phyloP scores from a whole-genome alignment of 2,113 vertebrate genomes.

The Mugil cephalus region DNA sequence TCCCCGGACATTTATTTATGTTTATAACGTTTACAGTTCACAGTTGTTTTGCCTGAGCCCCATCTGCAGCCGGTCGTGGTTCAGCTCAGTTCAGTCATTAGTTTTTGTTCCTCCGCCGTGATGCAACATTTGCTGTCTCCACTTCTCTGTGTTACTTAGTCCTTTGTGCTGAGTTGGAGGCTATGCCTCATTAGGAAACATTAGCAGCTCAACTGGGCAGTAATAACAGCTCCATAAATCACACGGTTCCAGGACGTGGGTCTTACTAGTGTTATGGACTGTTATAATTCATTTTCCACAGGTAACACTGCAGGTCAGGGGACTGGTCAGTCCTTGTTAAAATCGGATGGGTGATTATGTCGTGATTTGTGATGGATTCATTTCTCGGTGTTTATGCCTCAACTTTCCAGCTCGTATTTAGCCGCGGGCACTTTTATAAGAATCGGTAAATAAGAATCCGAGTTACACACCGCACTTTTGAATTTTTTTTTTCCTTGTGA shows the following conservation, averaged over 20 bases:
- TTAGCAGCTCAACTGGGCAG: slow-evolving; percentile 79
- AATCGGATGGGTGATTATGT: slow-evolving; percentile 2
- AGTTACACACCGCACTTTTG: not conserved
- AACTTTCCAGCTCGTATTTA: not conserved
- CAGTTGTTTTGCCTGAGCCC: not conserved
- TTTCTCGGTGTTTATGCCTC: slow-evolving; percentile 25
- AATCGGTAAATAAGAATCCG: slow-evolving; percentile 11
- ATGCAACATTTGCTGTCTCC: slow-evolving; percentile 48
- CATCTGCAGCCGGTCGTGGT: slow-evolving; percentile 6
- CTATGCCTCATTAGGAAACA: slow-evolving; percentile 78
- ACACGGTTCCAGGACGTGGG: slow-evolving; percentile 52
- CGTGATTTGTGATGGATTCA: slow-evolving; percentile 21
- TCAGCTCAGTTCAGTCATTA: slow-evolving; percentile 26
- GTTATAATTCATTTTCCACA: slow-evolving; percentile 50
- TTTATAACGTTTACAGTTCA: not conserved
- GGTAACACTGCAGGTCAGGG: slow-evolving; percentile 43
- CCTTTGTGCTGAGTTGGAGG: slow-evolving; percentile 70
- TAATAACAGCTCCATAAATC: slow-evolving; percentile 80
- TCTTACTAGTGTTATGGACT: slow-evolving; percentile 37
- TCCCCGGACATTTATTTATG: not conserved
- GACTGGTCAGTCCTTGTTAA: slow-evolving; percentile 43
- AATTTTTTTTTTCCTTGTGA: too few relatives aligned
- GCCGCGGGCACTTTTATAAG: slow-evolving; percentile 5
- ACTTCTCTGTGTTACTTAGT: slow-evolving; percentile 60
- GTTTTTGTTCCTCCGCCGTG: slow-evolving; percentile 30